Evolutionary conservation across 2,888 invertebrate genomes (phyloP).

Genomic region (Aleiodes leptofemur): DNA sequence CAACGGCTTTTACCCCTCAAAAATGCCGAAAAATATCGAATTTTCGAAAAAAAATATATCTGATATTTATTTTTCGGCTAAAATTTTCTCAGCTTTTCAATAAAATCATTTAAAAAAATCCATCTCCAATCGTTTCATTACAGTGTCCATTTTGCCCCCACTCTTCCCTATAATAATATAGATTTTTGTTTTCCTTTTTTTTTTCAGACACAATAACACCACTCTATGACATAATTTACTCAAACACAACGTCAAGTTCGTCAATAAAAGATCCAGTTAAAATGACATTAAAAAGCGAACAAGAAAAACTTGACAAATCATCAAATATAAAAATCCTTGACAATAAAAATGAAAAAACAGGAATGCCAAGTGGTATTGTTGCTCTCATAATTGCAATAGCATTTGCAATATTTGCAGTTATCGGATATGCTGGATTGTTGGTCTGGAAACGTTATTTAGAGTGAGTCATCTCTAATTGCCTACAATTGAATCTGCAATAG

Average conservation of each 20-base stretch:
- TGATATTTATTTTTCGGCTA: too few relatives aligned
- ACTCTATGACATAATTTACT: too few relatives aligned
- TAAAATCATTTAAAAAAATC: too few relatives aligned
- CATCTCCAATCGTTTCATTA: too few relatives aligned
- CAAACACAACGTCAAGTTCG: background rate
- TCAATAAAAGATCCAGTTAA: background rate
- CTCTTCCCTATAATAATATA: too few relatives aligned
- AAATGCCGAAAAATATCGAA: too few relatives aligned
- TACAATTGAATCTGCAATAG: conserved; percentile 22
- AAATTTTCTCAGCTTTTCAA: too few relatives aligned
- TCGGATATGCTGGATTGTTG: conserved; percentile 73
- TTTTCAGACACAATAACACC: background rate
- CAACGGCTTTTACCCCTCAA: too few relatives aligned
- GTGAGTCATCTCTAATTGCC: conserved; percentile 67
- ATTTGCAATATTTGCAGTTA: conserved; percentile 69
- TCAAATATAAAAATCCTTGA: conserved; percentile 40
- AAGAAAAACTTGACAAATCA: conserved; percentile 36
- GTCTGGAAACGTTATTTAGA: conserved; percentile 75
- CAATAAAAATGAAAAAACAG: conserved; percentile 41
- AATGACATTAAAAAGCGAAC: conserved; percentile 17
- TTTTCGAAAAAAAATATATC: too few relatives aligned
- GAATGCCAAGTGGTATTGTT: conserved; percentile 63
- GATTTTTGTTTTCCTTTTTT: background rate
- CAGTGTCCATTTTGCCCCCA: too few relatives aligned
- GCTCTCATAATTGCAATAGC: conserved; percentile 64